Evolutionary conservation across 2,888 invertebrate species (phyloP).

Genomic region (Drosophila mercatorum): DNA sequence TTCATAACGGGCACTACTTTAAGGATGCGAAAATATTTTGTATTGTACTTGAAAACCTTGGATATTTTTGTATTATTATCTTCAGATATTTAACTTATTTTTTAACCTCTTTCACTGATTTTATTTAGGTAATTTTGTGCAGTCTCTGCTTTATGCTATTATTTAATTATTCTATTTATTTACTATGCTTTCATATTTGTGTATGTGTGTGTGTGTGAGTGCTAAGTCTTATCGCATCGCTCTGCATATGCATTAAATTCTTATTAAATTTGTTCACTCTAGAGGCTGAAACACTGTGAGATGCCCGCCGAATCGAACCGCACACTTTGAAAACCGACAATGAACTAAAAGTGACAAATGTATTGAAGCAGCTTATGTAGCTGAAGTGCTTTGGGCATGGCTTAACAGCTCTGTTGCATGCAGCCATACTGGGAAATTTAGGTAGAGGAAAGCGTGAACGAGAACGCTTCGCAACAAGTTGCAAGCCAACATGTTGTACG

Average conservation of each 20-base stretch:
- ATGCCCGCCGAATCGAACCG: conserved; percentile 41
- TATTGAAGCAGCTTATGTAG: conserved; percentile 26
- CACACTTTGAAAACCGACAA: conserved; percentile 43
- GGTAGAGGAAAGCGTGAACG: background rate
- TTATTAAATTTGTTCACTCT: conserved; percentile 4
- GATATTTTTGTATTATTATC: background rate
- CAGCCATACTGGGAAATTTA: conserved; percentile 4
- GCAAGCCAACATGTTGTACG: background rate
- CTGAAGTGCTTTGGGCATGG: background rate
- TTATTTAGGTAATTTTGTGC: background rate
- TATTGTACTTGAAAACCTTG: conserved; percentile 18
- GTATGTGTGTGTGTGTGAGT: background rate
- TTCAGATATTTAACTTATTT: background rate
- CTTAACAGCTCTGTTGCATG: conserved; percentile 16
- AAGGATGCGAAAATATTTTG: background rate
- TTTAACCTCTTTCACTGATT: background rate
- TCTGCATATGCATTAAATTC: background rate
- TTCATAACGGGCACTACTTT: conserved; percentile 13
- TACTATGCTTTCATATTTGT: background rate
- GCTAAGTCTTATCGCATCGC: background rate
- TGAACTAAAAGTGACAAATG: conserved; percentile 53
- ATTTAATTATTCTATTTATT: background rate
- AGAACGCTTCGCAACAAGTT: background rate
- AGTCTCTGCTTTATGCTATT: background rate
- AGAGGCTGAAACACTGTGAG: background rate